Percentiles rank a stretch among this genome's conserved stretches.
Conservation (phyloP, 2,113 vertebrate species). For the Mus musculus region GRCm39 chr2:34190001-34190500, state of each 20-base stretch:
- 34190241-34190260: no score
- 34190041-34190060: constrained; percentile 59
- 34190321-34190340: not conserved
- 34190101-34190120: constrained; percentile 38
- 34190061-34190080: constrained; percentile 62
- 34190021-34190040: constrained; percentile 55
- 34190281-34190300: not conserved
- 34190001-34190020: constrained; percentile 47
- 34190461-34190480: constrained; percentile 33
- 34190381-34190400: constrained; percentile 20
- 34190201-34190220: not conserved
- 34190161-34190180: not conserved
- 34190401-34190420: constrained; percentile 42
- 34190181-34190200: not conserved
- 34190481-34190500: constrained; percentile 19
- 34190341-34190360: not conserved
- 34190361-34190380: not conserved
- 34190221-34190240: not conserved
- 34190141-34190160: not conserved
- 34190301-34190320: not conserved
- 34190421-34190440: constrained; percentile 54
- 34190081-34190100: constrained; percentile 58
- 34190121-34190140: constrained; percentile 54
- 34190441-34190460: constrained; percentile 29
- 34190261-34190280: not conserved